Conservation (phyloP, 2,888 invertebrate genomes). For the Hydriomena furcata region DNA sequence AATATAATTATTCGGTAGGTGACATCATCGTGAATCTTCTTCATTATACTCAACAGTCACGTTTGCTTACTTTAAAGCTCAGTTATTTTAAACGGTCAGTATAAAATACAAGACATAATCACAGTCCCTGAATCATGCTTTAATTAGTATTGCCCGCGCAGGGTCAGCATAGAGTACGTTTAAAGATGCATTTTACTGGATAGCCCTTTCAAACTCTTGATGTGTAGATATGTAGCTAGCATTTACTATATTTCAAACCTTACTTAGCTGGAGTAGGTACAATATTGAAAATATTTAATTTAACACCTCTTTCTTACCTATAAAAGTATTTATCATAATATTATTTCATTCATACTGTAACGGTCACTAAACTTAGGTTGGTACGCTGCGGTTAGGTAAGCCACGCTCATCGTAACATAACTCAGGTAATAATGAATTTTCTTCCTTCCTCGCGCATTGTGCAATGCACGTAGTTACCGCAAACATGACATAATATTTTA, state of each 20-base stretch:
- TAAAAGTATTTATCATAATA: background rate
- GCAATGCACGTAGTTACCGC: slow-evolving; percentile 54
- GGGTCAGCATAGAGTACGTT: too few relatives aligned
- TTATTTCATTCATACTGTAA: slow-evolving; percentile 34
- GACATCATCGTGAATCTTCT: slow-evolving; percentile 4
- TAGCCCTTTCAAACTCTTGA: too few relatives aligned
- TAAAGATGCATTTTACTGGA: too few relatives aligned
- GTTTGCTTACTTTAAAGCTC: background rate
- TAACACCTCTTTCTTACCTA: background rate
- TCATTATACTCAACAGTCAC: slow-evolving; percentile 4
- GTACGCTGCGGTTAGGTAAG: slow-evolving; percentile 51
- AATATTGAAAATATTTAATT: too few relatives aligned
- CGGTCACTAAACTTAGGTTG: slow-evolving; percentile 32
- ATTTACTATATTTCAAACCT: too few relatives aligned
- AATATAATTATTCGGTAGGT: background rate
- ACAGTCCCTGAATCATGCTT: too few relatives aligned
- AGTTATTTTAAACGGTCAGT: too few relatives aligned
- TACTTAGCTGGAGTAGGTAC: too few relatives aligned
- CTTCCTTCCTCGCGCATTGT: slow-evolving; percentile 69
- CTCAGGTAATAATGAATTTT: slow-evolving; percentile 49
- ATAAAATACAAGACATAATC: too few relatives aligned
- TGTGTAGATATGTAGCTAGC: too few relatives aligned
- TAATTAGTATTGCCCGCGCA: too few relatives aligned
- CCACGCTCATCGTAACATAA: slow-evolving; percentile 57
- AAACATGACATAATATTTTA: slow-evolving; percentile 33